These are phyloP conservation scores for Chiloscyllium plagiosum DNA, from an alignment of 2,113 vertebrate genomes.

Conservation along the genomic window DNA sequence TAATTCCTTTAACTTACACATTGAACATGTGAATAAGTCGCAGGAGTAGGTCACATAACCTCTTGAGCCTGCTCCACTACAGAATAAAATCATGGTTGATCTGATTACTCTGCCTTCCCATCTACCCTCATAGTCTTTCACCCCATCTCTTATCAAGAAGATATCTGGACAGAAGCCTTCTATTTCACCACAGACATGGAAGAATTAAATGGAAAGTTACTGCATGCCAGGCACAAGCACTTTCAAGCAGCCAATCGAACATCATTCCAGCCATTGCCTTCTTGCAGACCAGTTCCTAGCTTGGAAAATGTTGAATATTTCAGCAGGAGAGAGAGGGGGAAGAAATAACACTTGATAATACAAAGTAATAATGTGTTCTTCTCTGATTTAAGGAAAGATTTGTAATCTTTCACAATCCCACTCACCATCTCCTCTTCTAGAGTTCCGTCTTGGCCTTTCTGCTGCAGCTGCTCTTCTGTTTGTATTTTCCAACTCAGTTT, in stretches of 20 bases:
- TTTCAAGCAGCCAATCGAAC: not conserved
- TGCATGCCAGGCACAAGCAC: not conserved
- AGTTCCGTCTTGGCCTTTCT: not conserved
- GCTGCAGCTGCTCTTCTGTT: not conserved
- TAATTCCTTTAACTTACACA: no score
- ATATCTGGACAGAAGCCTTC: no score
- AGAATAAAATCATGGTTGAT: no score
- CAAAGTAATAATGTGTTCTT: not conserved
- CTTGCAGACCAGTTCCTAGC: not conserved
- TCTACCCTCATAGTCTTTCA: no score
- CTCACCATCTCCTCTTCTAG: slow-evolving; percentile 32
- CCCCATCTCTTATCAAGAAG: no score
- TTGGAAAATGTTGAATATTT: not conserved
- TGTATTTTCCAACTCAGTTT: not conserved
- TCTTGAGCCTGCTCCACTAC: no score
- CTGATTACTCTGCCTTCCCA: no score
- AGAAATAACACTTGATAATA: slow-evolving; percentile 14
- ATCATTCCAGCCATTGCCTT: not conserved
- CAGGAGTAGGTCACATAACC: no score
- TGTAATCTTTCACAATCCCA: not conserved
- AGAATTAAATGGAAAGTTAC: not conserved
- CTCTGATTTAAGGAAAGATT: not conserved
- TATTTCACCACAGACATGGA: not conserved
- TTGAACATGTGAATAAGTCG: no score
- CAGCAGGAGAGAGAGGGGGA: not conserved